Conservation (phyloP, 2,113 vertebrate genomes). For the Camarhynchus parvulus region DNA sequence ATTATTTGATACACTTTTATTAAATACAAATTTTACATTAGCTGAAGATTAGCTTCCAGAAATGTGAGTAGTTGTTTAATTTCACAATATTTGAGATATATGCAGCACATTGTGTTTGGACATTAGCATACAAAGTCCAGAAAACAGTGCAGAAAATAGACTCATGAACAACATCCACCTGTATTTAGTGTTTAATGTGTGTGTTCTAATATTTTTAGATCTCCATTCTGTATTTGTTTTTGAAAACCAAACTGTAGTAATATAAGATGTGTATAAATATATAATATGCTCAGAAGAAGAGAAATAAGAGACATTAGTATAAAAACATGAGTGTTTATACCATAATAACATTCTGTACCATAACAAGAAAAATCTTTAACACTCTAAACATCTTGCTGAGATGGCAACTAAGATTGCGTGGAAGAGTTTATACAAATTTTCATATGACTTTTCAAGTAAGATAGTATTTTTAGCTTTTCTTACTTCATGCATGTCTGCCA, state of each 20-base stretch:
- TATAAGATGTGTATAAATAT: neutral
- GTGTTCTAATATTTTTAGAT: neutral
- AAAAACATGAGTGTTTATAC: neutral
- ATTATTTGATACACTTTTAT: constrained; percentile 28
- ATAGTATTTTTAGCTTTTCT: neutral
- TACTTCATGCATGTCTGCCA: neutral
- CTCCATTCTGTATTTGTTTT: neutral
- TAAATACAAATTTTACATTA: constrained; percentile 28
- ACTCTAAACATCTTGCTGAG: neutral
- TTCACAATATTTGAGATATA: constrained; percentile 22
- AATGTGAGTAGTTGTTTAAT: constrained; percentile 40
- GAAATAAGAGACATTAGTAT: neutral
- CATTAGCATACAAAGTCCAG: neutral
- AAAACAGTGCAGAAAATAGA: neutral
- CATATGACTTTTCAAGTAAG: neutral
- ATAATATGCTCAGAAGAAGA: neutral
- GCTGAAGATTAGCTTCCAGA: constrained; percentile 2
- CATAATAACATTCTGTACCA: neutral
- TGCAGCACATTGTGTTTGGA: neutral
- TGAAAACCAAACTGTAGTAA: neutral
- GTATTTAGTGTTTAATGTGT: neutral
- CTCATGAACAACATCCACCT: neutral
- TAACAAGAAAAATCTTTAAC: neutral
- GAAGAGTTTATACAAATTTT: neutral
- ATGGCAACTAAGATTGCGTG: neutral